Percentiles rank a stretch among this genome's conserved stretches.
Conservation (phyloP, 2,888 invertebrate genomes). For the Sturmia bella region DNA sequence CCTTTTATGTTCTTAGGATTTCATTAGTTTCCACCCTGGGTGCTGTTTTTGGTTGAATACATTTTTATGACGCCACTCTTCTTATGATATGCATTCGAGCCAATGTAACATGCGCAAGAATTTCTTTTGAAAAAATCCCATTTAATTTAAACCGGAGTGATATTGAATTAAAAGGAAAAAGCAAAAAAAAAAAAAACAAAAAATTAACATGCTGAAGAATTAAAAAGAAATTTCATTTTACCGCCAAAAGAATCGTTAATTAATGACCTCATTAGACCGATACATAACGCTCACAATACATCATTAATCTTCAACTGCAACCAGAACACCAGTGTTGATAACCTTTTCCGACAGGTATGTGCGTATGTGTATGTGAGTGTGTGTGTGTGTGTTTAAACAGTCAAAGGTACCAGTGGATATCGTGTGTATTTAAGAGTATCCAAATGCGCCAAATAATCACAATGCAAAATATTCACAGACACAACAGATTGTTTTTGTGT, state of each 20-base stretch:
- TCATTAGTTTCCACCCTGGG: not conserved
- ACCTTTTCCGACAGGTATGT: slow-evolving; percentile 55
- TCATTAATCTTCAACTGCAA: slow-evolving; percentile 71
- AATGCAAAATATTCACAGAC: slow-evolving; percentile 53
- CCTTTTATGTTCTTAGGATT: not conserved
- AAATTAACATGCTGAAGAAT: slow-evolving; percentile 15
- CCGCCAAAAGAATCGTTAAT: slow-evolving; percentile 69
- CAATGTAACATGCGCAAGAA: not conserved
- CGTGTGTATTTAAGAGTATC: not conserved
- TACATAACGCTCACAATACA: slow-evolving; percentile 71
- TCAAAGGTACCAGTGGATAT: not conserved
- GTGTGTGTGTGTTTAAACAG: slow-evolving; percentile 12
- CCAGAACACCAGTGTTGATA: slow-evolving; percentile 55
- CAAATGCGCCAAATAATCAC: slow-evolving; percentile 14
- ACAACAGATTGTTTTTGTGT: not conserved
- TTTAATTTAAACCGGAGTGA: slow-evolving; percentile 4
- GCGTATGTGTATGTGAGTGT: slow-evolving; percentile 17
- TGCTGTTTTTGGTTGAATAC: not conserved
- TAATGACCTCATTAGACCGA: slow-evolving; percentile 74
- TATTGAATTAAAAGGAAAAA: slow-evolving; percentile 11
- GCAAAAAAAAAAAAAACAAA: too few species aligned
- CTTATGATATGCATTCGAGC: not conserved
- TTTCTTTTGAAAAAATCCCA: slow-evolving; percentile 10
- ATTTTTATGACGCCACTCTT: slow-evolving; percentile 29
- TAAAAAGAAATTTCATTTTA: slow-evolving; percentile 23